These are phyloP conservation scores for Taphrorychus bicolor DNA, from an alignment of 2,888 invertebrate species.

Conservation along the genomic window DNA sequence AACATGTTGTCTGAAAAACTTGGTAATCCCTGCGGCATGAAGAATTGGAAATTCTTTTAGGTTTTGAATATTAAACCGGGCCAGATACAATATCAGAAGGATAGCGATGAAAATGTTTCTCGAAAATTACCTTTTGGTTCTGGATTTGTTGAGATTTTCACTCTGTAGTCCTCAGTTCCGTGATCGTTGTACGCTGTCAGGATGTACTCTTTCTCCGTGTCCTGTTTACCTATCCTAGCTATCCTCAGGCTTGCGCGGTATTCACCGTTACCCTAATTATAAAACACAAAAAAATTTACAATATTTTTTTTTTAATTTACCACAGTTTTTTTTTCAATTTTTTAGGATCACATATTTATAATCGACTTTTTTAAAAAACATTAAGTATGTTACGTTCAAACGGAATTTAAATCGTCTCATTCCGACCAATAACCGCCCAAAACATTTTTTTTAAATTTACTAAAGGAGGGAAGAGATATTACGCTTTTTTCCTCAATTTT, in stretches of 20 bases:
- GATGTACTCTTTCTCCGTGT: constrained; percentile 75
- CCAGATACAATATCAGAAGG: background rate
- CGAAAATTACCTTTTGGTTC: constrained; percentile 64
- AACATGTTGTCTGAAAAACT: constrained; percentile 39
- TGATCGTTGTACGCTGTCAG: constrained; percentile 73
- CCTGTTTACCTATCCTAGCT: constrained; percentile 73
- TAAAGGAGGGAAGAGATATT: too few species aligned
- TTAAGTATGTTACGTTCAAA: too few species aligned
- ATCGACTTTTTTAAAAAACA: too few species aligned
- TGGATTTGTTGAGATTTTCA: constrained; percentile 73
- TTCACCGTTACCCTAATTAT: constrained; percentile 70
- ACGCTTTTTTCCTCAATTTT: too few species aligned
- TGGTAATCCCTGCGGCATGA: constrained; percentile 40
- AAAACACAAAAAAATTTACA: background rate
- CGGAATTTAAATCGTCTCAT: too few species aligned
- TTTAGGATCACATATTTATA: too few species aligned
- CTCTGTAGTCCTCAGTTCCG: constrained; percentile 69
- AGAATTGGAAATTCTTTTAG: constrained; percentile 6
- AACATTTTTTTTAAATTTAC: too few species aligned
- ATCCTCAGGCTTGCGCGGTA: constrained; percentile 75
- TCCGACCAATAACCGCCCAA: too few species aligned
- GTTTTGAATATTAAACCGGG: background rate
- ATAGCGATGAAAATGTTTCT: background rate
- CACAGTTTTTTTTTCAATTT: too few species aligned
- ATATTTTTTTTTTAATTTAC: too few species aligned